Percentiles rank a stretch among this genome's conserved stretches.
These are phyloP conservation scores for Mactra quadrangularis DNA, from an alignment of 1,140 invertebrate species.

Conservation along the genomic window DNA sequence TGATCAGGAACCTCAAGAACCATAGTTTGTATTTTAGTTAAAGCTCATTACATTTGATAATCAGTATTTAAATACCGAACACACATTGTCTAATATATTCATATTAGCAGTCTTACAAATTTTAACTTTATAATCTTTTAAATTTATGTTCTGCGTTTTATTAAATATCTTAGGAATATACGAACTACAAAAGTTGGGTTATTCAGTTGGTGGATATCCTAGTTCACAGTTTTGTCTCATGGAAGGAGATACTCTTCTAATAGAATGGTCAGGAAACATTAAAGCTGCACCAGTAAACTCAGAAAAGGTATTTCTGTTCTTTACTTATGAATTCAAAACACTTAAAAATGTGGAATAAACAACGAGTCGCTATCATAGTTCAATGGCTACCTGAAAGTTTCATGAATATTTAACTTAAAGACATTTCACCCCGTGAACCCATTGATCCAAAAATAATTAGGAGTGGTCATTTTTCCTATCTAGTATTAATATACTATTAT, in stretches of 20 bases:
- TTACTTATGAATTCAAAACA: neutral
- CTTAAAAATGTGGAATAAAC: neutral
- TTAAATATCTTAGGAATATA: slow-evolving; percentile 18
- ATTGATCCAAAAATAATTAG: too few species aligned
- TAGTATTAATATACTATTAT: too few species aligned
- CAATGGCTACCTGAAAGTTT: neutral
- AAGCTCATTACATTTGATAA: too few species aligned
- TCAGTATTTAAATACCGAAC: too few species aligned
- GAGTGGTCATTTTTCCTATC: too few species aligned
- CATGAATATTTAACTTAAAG: neutral
- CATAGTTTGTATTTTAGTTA: too few species aligned
- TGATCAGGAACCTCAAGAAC: too few species aligned
- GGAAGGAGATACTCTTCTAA: slow-evolving; percentile 5
- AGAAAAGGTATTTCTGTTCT: slow-evolving; percentile 41
- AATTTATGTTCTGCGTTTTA: too few species aligned
- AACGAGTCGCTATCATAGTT: neutral
- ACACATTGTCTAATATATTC: too few species aligned
- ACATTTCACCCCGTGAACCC: too few species aligned
- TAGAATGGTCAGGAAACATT: slow-evolving; percentile 36
- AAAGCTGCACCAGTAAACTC: slow-evolving; percentile 26
- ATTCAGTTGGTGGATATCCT: slow-evolving; percentile 39
- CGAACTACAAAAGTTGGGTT: slow-evolving; percentile 38
- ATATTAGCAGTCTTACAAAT: too few species aligned
- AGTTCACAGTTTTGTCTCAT: slow-evolving; percentile 55
- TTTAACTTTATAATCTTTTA: too few species aligned